These are phyloP conservation scores for Capitella teleta DNA, from an alignment of 1,140 invertebrate genomes.

Conservation along the genomic window DNA sequence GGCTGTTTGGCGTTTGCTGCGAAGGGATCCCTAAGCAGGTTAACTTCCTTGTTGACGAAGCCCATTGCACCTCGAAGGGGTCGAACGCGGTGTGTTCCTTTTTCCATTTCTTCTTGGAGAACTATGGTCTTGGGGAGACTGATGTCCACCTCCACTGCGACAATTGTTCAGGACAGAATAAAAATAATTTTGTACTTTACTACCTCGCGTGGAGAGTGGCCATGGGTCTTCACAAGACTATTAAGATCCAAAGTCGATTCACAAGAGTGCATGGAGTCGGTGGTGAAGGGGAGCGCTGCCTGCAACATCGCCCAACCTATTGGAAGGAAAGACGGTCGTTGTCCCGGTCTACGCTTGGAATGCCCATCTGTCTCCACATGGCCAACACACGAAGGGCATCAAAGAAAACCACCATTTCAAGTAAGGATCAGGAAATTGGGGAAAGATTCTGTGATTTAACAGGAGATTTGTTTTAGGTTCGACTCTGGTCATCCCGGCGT, in stretches of 20 bases:
- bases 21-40: conserved; percentile 17
- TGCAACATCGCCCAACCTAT: conserved; percentile 3
- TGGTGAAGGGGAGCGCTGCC: not conserved
- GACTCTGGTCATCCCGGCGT: too few relatives aligned
- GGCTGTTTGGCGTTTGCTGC: conserved; percentile 18
- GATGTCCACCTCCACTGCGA: conserved; percentile 9
- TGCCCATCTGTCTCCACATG: not conserved
- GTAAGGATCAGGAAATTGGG: too few relatives aligned
- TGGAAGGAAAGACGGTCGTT: conserved; percentile 5
- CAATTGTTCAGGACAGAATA: conserved; percentile 19
- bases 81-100: conserved; percentile 19
- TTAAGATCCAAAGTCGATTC: conserved; percentile 4
- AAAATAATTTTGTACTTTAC: conserved; percentile 20
- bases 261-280: conserved; percentile 1
- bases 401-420: conserved; percentile 7
- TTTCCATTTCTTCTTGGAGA: conserved; percentile 15
- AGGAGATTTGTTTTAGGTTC: too few relatives aligned
- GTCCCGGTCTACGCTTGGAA: conserved; percentile 2
- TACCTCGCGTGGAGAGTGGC: conserved; percentile 19
- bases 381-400: not conserved
- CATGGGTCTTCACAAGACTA: conserved; percentile 11
- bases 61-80: conserved; percentile 14
- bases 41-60: conserved; percentile 17
- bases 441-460: too few relatives aligned
- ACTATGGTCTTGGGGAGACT: conserved; percentile 15